phyloP scores from a whole-genome alignment of 1,140 invertebrate genomes.

The Daktulosphaira vitifoliae region DNA sequence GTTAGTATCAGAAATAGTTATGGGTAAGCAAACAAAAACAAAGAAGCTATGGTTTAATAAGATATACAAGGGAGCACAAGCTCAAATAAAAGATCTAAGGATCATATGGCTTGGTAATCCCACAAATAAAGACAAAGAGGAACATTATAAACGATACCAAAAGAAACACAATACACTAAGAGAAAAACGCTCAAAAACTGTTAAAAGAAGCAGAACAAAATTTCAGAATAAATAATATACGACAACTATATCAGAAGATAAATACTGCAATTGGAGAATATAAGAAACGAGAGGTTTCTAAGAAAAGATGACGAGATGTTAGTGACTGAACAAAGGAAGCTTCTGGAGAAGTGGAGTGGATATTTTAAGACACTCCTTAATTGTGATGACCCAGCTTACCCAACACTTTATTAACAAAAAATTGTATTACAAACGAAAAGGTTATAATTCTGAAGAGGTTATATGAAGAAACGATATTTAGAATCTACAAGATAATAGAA shows the following conservation, averaged over 20 bases:
- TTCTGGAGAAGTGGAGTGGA: no score
- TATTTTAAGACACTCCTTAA: no score
- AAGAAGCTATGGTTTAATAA: not conserved
- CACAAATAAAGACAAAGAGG: not conserved
- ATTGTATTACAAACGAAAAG: slow-evolving; percentile 1
- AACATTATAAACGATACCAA: not conserved
- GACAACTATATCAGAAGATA: slow-evolving; percentile 6
- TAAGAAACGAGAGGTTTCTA: slow-evolving; percentile 13
- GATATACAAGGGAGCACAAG: no score
- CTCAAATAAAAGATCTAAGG: no score
- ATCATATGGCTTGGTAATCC: not conserved
- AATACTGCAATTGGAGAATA: not conserved
- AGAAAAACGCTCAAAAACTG: not conserved
- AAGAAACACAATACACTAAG: not conserved
- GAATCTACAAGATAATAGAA: no score
- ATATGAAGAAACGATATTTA: no score
- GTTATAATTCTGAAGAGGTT: slow-evolving; percentile 3
- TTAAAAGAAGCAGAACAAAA: slow-evolving; percentile 4
- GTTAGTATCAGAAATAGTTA: not conserved
- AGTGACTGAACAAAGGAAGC: not conserved
- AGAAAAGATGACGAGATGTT: not conserved
- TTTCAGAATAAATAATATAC: slow-evolving; percentile 21
- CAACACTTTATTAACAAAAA: not conserved
- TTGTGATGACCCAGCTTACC: no score
- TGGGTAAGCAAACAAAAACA: not conserved